phyloP scores from a whole-genome alignment of 1,140 invertebrate genomes.

The Heliconius congener region DNA sequence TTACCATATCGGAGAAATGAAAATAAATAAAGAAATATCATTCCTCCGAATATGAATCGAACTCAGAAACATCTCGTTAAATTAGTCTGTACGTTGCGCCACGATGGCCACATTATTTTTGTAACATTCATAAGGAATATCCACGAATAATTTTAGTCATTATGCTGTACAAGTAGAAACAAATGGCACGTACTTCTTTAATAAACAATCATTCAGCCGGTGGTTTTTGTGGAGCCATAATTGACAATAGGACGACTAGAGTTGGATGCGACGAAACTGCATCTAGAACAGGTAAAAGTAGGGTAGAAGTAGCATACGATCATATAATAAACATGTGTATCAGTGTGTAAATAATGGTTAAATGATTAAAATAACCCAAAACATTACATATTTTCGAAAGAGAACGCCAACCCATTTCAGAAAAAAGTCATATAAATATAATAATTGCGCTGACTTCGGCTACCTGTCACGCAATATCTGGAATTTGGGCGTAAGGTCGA shows the following conservation, averaged over 20 bases:
- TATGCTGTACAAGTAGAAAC: slow-evolving; percentile 18
- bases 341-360: no score
- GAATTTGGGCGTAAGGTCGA: no score
- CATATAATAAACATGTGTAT: not conserved
- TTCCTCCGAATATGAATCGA: not conserved
- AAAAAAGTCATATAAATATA: not conserved
- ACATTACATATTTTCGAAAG: no score
- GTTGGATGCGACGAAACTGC: slow-evolving; percentile 49
- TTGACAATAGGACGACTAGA: slow-evolving; percentile 43
- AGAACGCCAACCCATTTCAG: no score
- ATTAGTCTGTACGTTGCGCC: not conserved
- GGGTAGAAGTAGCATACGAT: slow-evolving; percentile 5
- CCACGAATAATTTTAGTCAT: not conserved
- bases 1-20: no score
- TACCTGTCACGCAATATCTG: no score
- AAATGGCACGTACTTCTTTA: slow-evolving; percentile 45
- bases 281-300: not conserved
- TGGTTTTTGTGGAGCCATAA: slow-evolving; percentile 41
- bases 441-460: not conserved
- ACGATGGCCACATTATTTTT: not conserved
- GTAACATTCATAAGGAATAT: not conserved
- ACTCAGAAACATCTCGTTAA: not conserved
- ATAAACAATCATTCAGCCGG: slow-evolving; percentile 37
- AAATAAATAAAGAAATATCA: no score
- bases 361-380: no score